Evolutionary conservation across 1,140 invertebrate species (phyloP).

Genomic region (Phenacoccus solenopsis): DNA sequence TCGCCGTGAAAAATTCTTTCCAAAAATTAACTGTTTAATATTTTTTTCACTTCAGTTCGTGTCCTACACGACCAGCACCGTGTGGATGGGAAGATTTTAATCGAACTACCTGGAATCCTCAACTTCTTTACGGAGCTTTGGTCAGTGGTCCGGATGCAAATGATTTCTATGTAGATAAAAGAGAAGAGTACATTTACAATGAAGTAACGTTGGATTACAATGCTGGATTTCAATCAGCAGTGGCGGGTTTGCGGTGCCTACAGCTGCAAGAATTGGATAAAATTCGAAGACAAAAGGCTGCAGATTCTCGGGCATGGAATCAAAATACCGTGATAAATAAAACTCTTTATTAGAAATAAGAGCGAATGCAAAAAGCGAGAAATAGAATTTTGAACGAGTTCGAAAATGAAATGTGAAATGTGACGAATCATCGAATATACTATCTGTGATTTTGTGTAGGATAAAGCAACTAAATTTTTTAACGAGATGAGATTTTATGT

Average conservation of each 20-base stretch:
- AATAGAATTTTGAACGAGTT: neutral
- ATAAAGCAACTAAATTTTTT: neutral
- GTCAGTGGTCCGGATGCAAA: conserved; percentile 43
- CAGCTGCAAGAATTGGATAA: conserved; percentile 16
- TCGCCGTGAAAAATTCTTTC: neutral
- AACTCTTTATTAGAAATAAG: no score
- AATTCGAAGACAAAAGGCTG: neutral
- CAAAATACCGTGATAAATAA: neutral
- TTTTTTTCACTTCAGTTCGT: conserved; percentile 36
- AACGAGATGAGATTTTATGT: no score
- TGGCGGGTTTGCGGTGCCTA: conserved; percentile 36
- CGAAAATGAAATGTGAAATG: neutral
- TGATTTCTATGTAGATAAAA: conserved; percentile 39
- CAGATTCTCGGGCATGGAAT: neutral
- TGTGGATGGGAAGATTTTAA: conserved; percentile 41
- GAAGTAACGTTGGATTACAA: conserved; percentile 46
- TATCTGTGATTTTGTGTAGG: neutral
- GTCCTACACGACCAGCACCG: conserved; percentile 36
- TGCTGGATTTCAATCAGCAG: conserved; percentile 41
- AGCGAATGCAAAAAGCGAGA: no score
- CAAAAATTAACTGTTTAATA: conserved; percentile 18
- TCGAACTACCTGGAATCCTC: conserved; percentile 37
- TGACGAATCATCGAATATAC: neutral
- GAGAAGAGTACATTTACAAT: conserved; percentile 42
- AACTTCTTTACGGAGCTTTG: conserved; percentile 41